Evolutionary conservation across 2,888 invertebrate species (phyloP), one percentile per base, ranked within the genome.

Genomic region (Hylaea fasciaria): DNA sequence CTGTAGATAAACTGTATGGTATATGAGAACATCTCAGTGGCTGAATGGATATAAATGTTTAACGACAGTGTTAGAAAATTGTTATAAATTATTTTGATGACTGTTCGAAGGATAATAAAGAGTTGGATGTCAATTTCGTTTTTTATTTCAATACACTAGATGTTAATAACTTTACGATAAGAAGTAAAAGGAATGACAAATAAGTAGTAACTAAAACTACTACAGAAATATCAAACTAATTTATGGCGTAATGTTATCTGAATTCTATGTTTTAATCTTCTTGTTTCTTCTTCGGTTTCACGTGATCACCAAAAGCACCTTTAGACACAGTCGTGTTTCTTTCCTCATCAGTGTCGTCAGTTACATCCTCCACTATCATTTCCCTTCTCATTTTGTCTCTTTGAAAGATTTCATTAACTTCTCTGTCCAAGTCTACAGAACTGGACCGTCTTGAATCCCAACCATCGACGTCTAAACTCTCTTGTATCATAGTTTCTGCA

Each of bases 41-140:
- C 85, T 89, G 91, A 89, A 86, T 91, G 89, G 84, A 83, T 85
- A 88, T 89, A 86, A 85, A 91, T 92, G 90, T 91, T 91, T 85
- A 90, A 89, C 89, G 87, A 89, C 92, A 92, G 91, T 92, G 91
- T 92, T 91, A 91, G 92, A 92, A 92, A 93, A 91, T 93, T 92
- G 93, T 93, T 93, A 92, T 93, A 93, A 93, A 93, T 93, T 93
- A 93, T 93, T 93, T 93, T 93, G 92, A 93, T 93, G 93, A 93
- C 92, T 93, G 93, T 93, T 93, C 92, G 90, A 93, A 92, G 84
- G 89, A 92, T 92, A 93, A 93, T 93, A 93, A 93, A 93, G 92
- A 93, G 92, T 92, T 93, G 93, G 92, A 93, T 93, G 93, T 93
- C 92, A 92, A 48, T 77, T 78, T 76, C 66, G 76, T 76, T 77